A percentile compares a stretch with the other conserved stretches of the same genome.
Evolutionary conservation across 1,140 invertebrate genomes (phyloP).

Genomic region (Uloborus diversus): DNA sequence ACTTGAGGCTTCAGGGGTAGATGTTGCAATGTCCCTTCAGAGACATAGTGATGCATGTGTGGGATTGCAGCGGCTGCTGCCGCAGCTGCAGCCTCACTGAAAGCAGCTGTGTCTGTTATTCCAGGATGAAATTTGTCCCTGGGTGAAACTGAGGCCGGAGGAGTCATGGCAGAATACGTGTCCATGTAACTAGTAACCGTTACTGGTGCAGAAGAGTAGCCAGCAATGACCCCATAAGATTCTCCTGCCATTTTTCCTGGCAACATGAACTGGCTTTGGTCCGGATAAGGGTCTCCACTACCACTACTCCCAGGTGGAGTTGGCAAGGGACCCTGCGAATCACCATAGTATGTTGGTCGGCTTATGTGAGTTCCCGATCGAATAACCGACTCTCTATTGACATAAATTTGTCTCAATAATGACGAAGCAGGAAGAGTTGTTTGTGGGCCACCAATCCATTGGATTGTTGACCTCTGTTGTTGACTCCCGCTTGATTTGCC

Average conservation of each 20-base stretch:
- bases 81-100: slow-evolving; percentile 54
- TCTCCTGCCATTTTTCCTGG: slow-evolving; percentile 30
- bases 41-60: slow-evolving; percentile 47
- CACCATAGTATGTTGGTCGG: slow-evolving; percentile 57
- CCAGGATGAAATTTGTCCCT: slow-evolving; percentile 76
- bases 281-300: slow-evolving; percentile 28
- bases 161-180: slow-evolving; percentile 83
- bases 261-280: slow-evolving; percentile 47
- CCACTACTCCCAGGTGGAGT: slow-evolving; percentile 23
- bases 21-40: slow-evolving; percentile 71
- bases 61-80: slow-evolving; percentile 51
- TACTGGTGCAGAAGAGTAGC: slow-evolving; percentile 36
- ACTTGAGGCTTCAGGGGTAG: slow-evolving; percentile 86
- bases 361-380: slow-evolving; percentile 64
- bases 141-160: slow-evolving; percentile 92
- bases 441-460: slow-evolving; percentile 83
- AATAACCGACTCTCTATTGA: slow-evolving; percentile 93
- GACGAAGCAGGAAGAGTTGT: slow-evolving; percentile 58
- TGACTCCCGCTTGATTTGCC: not conserved
- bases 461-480: slow-evolving; percentile 80
- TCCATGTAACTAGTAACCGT: slow-evolving; percentile 60
- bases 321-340: slow-evolving; percentile 48
- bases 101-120: slow-evolving; percentile 68
- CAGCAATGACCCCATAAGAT: slow-evolving; percentile 59
- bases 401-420: slow-evolving; percentile 83